Evolutionary conservation across 2,888 invertebrate genomes (phyloP).

Genomic region (Hecatera dysodea): DNA sequence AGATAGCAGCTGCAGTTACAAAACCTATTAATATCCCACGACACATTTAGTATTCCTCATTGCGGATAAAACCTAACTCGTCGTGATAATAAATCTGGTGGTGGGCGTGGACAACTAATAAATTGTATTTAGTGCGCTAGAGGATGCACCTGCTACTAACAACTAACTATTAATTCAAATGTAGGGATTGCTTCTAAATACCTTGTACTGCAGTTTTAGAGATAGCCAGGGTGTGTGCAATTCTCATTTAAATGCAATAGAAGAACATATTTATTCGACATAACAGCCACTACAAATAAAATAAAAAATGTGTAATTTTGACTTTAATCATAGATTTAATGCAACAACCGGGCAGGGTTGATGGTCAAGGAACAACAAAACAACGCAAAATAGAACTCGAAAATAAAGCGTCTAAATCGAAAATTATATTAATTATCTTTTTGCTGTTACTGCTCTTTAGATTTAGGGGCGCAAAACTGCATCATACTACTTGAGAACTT

Average conservation of each 20-base stretch:
- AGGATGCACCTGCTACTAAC: conserved; percentile 43
- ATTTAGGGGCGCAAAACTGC: too few relatives aligned
- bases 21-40: conserved; percentile 24
- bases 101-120: conserved; percentile 36
- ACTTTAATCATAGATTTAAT: too few relatives aligned
- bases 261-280: too few relatives aligned
- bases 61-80: conserved; percentile 25
- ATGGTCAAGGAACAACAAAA: too few relatives aligned
- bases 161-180: conserved; percentile 37
- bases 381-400: too few relatives aligned
- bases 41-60: conserved; percentile 30
- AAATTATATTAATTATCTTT: too few relatives aligned
- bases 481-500: too few relatives aligned
- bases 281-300: too few relatives aligned
- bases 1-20: not conserved
- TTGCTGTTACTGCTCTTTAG: too few relatives aligned
- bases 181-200: conserved; percentile 2
- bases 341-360: too few relatives aligned
- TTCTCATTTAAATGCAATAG: not conserved
- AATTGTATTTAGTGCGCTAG: conserved; percentile 48
- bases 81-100: conserved; percentile 38
- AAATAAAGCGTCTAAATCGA: too few relatives aligned
- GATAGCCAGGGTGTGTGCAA: not conserved
- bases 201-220: not conserved
- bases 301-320: too few relatives aligned